phyloP scores from a whole-genome alignment of 2,888 invertebrate genomes.

The Dicranocentrus wangi region DNA sequence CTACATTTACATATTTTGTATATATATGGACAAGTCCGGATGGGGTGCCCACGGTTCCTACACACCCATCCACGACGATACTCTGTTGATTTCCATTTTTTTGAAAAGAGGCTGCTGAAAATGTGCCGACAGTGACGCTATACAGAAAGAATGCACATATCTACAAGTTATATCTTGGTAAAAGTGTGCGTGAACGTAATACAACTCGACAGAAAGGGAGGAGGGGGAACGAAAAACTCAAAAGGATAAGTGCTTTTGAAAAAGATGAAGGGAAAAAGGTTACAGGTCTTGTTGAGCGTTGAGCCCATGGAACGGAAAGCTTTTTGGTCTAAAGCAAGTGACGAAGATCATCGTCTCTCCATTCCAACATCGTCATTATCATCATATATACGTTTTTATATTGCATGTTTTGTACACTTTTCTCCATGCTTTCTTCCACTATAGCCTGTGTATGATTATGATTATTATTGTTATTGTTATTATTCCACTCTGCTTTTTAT shows the following conservation, averaged over 20 bases:
- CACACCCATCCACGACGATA: neutral
- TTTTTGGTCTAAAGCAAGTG: constrained; percentile 22
- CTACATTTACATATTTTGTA: neutral
- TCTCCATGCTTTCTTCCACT: neutral
- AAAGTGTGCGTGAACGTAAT: constrained; percentile 11
- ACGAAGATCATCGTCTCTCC: constrained; percentile 38
- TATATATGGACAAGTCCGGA: too few relatives aligned
- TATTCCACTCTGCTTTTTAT: constrained; percentile 55
- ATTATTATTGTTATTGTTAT: constrained; percentile 66
- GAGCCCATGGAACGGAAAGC: neutral
- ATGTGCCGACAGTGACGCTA: constrained; percentile 19
- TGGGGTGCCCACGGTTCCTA: too few relatives aligned
- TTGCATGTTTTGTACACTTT: neutral
- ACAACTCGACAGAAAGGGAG: constrained; percentile 1
- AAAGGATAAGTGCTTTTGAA: constrained; percentile 43
- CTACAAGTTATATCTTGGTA: too few relatives aligned
- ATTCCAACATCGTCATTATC: constrained; percentile 16
- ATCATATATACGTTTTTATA: constrained; percentile 10
- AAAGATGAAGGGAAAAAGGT: constrained; percentile 18
- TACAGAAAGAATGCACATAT: too few relatives aligned
- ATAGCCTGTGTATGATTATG: constrained; percentile 45
- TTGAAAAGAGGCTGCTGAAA: neutral
- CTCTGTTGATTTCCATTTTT: constrained; percentile 14
- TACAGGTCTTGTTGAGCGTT: constrained; percentile 8
- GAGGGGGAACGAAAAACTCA: constrained; percentile 1